Evolutionary conservation across 2,113 vertebrate species (phyloP), one percentile per base, ranked within the genome.

Genomic region (Neotragus moschatus): DNA sequence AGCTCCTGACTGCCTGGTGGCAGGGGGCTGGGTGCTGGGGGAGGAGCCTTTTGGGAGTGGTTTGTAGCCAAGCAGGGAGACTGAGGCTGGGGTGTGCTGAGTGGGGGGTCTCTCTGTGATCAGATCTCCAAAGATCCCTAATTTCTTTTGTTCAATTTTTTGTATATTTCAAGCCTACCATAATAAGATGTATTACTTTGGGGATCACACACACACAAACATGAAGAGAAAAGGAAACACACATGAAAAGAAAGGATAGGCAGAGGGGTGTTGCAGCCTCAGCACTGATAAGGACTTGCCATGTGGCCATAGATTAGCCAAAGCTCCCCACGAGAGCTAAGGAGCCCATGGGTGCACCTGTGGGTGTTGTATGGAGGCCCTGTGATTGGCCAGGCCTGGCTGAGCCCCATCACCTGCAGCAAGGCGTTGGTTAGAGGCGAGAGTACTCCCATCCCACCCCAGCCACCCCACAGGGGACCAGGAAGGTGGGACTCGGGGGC

Each of bases 121-220:
- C 88, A 84, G 47, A 84, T 94, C 96, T 51, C 73, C 66, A 47
- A 88, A 13, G 26, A 73, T 7, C 81, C 92, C 94, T 97, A 90
- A 96, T 96, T 96, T 97, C 98, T 98, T 98, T 98, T 98, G 98
- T 98, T 97, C 97, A 95, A 77, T 80, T 36, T 70, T 70, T 70
- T 39, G 30, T 84, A 7, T 45, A 61, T 88, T 90, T 88, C 75
- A 45, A 95, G 56, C 58, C 12, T 47, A 85, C 53, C 36, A 43
- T 49, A 63, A 21, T 45, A 47, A 94, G 63, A 75, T 70, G 66
- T 60, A 60, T 88, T 25, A 66, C 79, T 75, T 90, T 88, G 0
- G 55, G 94, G 81, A 58, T 81, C 4, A 5, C 43, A 16, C 15
- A 82, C 43, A 51, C 55, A 56, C 56, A 45, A 12, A 82, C 56